Evolutionary conservation across 1,140 invertebrate genomes (phyloP).

Genomic region (Ctenoplectra terminalis): DNA sequence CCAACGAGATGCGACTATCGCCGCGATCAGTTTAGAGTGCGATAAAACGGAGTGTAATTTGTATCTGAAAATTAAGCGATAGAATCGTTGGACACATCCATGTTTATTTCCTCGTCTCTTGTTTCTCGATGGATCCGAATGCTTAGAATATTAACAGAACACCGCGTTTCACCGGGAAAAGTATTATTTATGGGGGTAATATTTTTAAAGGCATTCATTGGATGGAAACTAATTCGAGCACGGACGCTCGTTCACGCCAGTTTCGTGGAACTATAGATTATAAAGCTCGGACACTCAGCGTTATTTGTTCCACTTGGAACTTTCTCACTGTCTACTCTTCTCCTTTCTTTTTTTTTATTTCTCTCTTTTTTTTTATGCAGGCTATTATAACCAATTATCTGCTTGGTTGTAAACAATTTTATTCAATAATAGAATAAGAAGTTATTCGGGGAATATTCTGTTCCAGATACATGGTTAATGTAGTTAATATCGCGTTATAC

Average conservation of each 20-base stretch:
- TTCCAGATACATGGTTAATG: neutral
- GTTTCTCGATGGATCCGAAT: neutral
- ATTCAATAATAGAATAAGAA: neutral
- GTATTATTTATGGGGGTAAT: conserved; percentile 27
- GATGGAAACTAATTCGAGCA: conserved; percentile 27
- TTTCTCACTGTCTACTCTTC: neutral
- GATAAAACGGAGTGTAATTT: too few species aligned
- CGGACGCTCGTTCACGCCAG: conserved; percentile 1
- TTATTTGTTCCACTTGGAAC: conserved; percentile 28
- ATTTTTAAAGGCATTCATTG: conserved; percentile 27
- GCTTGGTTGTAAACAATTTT: neutral
- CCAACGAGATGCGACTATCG: too few species aligned
- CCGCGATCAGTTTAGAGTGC: neutral
- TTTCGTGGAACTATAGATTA: conserved; percentile 33
- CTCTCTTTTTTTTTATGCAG: neutral
- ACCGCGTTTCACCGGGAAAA: neutral
- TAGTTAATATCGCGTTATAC: too few species aligned
- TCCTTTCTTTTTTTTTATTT: too few species aligned
- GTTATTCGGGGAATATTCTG: too few species aligned
- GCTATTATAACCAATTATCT: neutral
- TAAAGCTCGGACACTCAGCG: neutral
- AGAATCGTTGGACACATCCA: neutral
- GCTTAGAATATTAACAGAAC: neutral
- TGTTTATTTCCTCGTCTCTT: neutral
- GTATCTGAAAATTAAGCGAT: neutral